These are phyloP conservation scores for Campylomormyrus tamandua DNA, from an alignment of 2,113 vertebrate genomes.

Conservation along the genomic window DNA sequence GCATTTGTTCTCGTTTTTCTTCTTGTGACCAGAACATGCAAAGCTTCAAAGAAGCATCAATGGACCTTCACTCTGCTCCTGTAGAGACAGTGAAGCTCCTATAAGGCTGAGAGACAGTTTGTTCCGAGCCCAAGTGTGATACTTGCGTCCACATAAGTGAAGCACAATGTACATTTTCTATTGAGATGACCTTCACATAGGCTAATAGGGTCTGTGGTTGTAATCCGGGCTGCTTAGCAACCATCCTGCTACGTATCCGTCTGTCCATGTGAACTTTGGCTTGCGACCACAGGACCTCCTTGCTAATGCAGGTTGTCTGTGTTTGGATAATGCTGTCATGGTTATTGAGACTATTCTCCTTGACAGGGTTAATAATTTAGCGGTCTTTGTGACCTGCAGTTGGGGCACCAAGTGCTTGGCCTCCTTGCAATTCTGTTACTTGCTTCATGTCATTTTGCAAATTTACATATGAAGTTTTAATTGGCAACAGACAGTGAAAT, in stretches of 20 bases:
- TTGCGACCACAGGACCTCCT: not conserved
- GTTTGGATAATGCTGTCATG: not conserved
- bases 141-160: not conserved
- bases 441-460: not conserved
- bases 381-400: not conserved
- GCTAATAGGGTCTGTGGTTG: not conserved
- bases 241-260: not conserved
- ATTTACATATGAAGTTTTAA: not conserved
- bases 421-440: not conserved
- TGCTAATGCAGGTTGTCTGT: not conserved
- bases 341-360: not conserved
- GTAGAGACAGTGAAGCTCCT: not conserved
- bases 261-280: not conserved
- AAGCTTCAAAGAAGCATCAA: not conserved
- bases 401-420: not conserved
- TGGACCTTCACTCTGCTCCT: not conserved
- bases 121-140: not conserved
- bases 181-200: not conserved
- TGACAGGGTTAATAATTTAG: not conserved
- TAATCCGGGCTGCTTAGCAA: not conserved
- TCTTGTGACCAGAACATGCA: not conserved
- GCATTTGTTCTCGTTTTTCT: not conserved
- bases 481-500: not conserved
- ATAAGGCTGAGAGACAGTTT: not conserved
- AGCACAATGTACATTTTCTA: not conserved